These are phyloP conservation scores for Caprella mutica DNA, from an alignment of 2,888 invertebrate species.

Conservation along the genomic window DNA sequence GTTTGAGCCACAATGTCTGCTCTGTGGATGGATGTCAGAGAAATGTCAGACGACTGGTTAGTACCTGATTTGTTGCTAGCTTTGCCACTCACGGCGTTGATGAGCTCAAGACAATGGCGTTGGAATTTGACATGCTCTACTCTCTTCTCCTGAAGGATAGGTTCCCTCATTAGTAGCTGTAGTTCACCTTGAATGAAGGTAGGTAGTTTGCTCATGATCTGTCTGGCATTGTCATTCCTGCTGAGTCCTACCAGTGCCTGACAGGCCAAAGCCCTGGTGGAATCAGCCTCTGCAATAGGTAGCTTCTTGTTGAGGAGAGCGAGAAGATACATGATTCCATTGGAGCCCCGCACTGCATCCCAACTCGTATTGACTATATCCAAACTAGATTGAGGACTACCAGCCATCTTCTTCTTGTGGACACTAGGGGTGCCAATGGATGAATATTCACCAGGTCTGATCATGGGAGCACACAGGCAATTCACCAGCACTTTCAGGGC, in stretches of 20 bases:
- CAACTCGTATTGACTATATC: constrained; percentile 84
- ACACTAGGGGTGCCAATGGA: not conserved
- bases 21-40: constrained; percentile 37
- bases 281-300: constrained; percentile 94
- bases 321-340: constrained; percentile 85
- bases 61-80: constrained; percentile 40
- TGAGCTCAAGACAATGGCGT: constrained; percentile 76
- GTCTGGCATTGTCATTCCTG: constrained; percentile 76
- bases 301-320: constrained; percentile 81
- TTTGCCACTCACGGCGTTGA: constrained; percentile 83
- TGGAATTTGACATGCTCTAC: constrained; percentile 92
- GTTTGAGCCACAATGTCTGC: constrained; percentile 94
- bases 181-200: constrained; percentile 85
- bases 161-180: constrained; percentile 87
- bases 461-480: constrained; percentile 83
- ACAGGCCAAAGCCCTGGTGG: constrained; percentile 84
- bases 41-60: constrained; percentile 13
- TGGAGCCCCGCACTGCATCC: constrained; percentile 85
- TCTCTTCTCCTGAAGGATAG: constrained; percentile 89
- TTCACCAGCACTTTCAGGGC: constrained; percentile 83
- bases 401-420: not conserved
- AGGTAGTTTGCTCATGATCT: constrained; percentile 90
- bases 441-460: constrained; percentile 42
- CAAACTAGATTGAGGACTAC: constrained; percentile 44
- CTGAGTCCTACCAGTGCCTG: constrained; percentile 84